Evolutionary conservation across 2,888 invertebrate genomes (phyloP), one percentile per base, ranked within the genome.

Genomic region (Notodonta dromedarius): DNA sequence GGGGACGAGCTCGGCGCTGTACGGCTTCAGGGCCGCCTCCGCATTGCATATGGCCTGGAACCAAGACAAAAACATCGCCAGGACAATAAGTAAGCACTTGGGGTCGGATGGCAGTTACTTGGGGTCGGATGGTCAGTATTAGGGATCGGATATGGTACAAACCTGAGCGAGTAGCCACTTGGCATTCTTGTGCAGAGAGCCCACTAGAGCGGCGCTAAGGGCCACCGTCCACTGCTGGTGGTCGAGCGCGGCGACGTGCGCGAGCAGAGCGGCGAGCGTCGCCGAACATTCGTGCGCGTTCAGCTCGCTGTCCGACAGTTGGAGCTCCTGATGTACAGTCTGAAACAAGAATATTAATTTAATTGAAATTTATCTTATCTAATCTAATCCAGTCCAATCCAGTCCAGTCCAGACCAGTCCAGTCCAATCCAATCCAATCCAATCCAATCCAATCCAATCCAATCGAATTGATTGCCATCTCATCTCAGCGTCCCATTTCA

Each of bases 121-220:
- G 35, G 35, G 35, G 35, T 35, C 6, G 35, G 35, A 7, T 35
- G 24, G 24, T 24, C 24, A 24, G 24, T 35, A 35, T 4, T 35
- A 6, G 35, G 35, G 35, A 4, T 35, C 6, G 35, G 35, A 7
- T 35, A 35, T 24, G 13, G 5, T 44, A 16, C 9, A 44, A 16
- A 89, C 90, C 86, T 88, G 87, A 0, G 87, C 84, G 39, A 90
- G 8, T 0, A 88, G 69, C 83, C 82, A 86, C 32, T 76, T 79
- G 0, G 71, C 75, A 46, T 86, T 85, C 0, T 48, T 13, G 2
- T 51, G 52, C 0, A 63, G 8, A 16, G 62, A 56, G 1, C 58
- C 59, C 0, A 51, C 60, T 8, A 86, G 44, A 0, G 68, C 71
- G 0, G 16, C 14, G 0, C 62, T 63, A 0, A 87, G 42, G 3